Evolutionary conservation across 2,113 vertebrate species (phyloP).

Genomic region (Otolemur garnettii): DNA sequence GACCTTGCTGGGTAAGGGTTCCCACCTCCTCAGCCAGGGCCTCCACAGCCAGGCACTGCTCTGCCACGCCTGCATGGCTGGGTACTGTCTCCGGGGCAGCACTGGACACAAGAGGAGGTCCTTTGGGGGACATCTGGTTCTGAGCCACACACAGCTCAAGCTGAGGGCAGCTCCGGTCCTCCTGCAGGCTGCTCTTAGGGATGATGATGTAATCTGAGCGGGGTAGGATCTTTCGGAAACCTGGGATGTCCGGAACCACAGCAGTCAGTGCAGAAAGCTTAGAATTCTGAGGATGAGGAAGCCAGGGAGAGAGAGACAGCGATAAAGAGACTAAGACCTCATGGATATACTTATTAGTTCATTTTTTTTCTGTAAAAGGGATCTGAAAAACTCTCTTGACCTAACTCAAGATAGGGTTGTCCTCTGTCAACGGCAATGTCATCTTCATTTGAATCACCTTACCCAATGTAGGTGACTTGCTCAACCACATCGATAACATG

Average conservation of each 20-base stretch:
- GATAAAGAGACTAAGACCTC: slow-evolving; percentile 27
- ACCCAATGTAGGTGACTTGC: neutral
- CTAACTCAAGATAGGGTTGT: slow-evolving; percentile 23
- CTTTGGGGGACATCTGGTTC: slow-evolving; percentile 79
- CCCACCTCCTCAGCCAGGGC: slow-evolving; percentile 88
- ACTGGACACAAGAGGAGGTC: slow-evolving; percentile 74
- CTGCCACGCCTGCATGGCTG: slow-evolving; percentile 86
- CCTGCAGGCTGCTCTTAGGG: slow-evolving; percentile 89
- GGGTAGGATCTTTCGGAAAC: slow-evolving; percentile 98
- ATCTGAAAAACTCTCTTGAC: slow-evolving; percentile 33
- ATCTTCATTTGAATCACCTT: neutral
- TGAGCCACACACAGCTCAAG: slow-evolving; percentile 88
- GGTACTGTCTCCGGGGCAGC: slow-evolving; percentile 84
- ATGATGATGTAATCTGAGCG: slow-evolving; percentile 95
- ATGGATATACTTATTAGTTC: neutral
- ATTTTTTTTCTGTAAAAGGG: neutral
- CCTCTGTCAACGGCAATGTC: neutral
- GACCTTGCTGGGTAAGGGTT: slow-evolving; percentile 80
- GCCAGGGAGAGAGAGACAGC: neutral
- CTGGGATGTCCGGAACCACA: slow-evolving; percentile 93
- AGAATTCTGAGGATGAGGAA: slow-evolving; percentile 84
- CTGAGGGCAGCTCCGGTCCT: slow-evolving; percentile 87
- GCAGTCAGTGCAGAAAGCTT: slow-evolving; percentile 85
- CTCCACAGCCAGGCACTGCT: slow-evolving; percentile 90
- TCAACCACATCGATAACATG: slow-evolving; percentile 4